These are phyloP conservation scores for Cyprinella venusta DNA, from an alignment of 2,797 vertebrate species.

Conservation along the genomic window DNA sequence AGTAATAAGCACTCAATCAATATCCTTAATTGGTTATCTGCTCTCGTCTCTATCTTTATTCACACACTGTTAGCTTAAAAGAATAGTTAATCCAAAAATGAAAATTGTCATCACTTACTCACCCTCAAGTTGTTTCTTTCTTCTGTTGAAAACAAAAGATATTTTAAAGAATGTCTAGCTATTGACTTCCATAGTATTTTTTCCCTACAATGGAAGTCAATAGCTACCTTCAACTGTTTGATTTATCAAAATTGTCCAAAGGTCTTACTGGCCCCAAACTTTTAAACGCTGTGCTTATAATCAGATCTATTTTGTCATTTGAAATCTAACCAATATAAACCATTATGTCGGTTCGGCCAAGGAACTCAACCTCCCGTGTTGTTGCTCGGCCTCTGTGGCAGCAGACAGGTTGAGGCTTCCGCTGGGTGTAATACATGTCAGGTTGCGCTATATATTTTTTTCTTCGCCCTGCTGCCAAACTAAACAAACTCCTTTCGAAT, in stretches of 20 bases:
- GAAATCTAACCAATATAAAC: conserved; percentile 7
- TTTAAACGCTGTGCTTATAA: background rate
- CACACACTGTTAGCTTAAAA: too few species aligned
- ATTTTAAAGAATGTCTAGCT: too few species aligned
- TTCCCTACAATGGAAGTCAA: too few species aligned
- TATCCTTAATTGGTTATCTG: background rate
- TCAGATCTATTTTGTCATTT: background rate
- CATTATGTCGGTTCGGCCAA: background rate
- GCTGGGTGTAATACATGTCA: conserved; percentile 7
- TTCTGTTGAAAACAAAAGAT: too few species aligned
- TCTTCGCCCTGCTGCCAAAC: conserved; percentile 8
- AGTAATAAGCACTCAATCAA: background rate
- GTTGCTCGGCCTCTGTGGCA: conserved; percentile 10
- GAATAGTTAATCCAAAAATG: too few species aligned
- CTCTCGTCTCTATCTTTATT: background rate
- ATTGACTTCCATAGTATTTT: too few species aligned
- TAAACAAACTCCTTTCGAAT: background rate
- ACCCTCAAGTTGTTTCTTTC: too few species aligned
- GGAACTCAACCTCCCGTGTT: conserved; percentile 4
- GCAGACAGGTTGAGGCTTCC: background rate
- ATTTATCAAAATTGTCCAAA: too few species aligned
- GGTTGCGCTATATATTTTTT: background rate
- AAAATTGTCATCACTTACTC: too few species aligned
- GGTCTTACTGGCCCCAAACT: background rate
- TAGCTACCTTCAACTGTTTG: background rate